Conservation (phyloP, 2,888 invertebrate genomes). For the Rotaria magnacalcarata region DNA sequence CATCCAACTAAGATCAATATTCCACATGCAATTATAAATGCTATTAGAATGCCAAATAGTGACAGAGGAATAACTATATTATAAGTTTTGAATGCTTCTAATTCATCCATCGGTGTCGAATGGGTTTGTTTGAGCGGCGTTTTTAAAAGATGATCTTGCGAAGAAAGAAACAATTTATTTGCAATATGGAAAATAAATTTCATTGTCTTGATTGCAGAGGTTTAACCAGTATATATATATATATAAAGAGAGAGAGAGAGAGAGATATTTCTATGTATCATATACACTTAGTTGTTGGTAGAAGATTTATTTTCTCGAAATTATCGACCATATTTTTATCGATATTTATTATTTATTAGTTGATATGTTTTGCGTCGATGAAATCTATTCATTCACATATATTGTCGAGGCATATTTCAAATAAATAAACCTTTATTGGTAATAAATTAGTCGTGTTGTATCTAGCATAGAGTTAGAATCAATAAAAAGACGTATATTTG, state of each 20-base stretch:
- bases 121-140: not conserved
- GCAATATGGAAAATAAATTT: not conserved
- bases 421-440: too few species aligned
- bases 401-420: too few species aligned
- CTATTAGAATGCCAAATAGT: not conserved
- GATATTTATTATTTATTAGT: not conserved
- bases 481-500: too few species aligned
- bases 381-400: too few species aligned
- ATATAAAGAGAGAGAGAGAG: too few species aligned
- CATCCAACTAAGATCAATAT: not conserved
- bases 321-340: not conserved
- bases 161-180: too few species aligned
- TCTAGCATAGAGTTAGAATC: too few species aligned
- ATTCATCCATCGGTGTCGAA: not conserved
- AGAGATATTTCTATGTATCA: too few species aligned
- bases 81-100: not conserved
- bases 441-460: too few species aligned
- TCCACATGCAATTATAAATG: not conserved
- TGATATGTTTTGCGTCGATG: too few species aligned
- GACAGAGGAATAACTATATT: not conserved
- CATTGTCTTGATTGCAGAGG: not conserved
- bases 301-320: not conserved
- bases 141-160: not conserved
- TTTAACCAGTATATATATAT: too few species aligned
- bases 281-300: not conserved